phyloP scores from a whole-genome alignment of 2,888 invertebrate species.

The Gibbula magus region DNA sequence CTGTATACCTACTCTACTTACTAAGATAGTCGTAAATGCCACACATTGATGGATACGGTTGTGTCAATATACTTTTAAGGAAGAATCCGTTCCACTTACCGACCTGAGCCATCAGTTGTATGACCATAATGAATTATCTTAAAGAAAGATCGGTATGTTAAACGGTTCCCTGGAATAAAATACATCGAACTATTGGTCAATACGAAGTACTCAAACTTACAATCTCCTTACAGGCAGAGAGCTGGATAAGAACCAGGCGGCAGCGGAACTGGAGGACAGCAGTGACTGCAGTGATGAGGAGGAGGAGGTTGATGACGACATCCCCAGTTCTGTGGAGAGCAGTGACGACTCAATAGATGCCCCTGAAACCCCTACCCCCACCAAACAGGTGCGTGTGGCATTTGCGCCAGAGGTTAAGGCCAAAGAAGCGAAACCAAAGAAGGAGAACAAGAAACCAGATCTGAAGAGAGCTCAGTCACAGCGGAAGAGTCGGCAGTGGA shows the following conservation, averaged over 20 bases:
- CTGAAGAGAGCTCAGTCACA: conserved; percentile 42
- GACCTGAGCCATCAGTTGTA: too few species aligned
- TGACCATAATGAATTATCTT: too few species aligned
- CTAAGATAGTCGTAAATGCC: too few species aligned
- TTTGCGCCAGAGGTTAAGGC: not conserved
- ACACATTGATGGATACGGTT: too few species aligned
- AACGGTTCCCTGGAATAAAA: too few species aligned
- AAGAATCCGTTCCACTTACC: too few species aligned
- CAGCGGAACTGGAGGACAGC: conserved; percentile 45
- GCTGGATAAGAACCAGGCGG: conserved; percentile 53
- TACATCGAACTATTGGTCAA: too few species aligned
- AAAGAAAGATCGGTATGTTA: too few species aligned
- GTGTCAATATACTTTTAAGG: too few species aligned
- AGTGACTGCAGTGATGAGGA: conserved; percentile 62
- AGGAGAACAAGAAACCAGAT: not conserved
- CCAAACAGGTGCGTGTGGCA: not conserved
- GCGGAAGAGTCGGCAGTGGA: conserved; percentile 53
- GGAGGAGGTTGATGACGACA: conserved; percentile 41
- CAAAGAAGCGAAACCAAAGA: not conserved
- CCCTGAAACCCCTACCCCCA: not conserved
- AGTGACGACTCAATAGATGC: conserved; percentile 19
- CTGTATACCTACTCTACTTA: too few species aligned
- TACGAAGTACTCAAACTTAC: not conserved
- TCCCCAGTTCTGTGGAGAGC: conserved; percentile 26
- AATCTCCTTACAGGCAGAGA: conserved; percentile 46